Conservation (phyloP, 2,113 vertebrate species). For the Silurus asotus region DNA sequence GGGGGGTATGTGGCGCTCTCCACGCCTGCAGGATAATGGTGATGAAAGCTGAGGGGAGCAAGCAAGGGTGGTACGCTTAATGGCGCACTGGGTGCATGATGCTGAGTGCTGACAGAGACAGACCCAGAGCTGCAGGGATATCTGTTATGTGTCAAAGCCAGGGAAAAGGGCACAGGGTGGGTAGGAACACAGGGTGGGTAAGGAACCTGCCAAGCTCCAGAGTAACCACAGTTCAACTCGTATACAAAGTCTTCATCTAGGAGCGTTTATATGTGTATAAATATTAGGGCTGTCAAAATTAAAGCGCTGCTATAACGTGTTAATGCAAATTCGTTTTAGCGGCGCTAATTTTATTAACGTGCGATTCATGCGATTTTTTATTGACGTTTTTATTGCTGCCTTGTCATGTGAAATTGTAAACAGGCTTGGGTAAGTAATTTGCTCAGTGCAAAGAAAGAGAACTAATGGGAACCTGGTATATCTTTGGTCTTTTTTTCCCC, state of each 20-base stretch:
- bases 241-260: not conserved
- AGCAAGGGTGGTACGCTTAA: slow-evolving; percentile 42
- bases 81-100: slow-evolving; percentile 41
- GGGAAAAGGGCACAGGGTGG: slow-evolving; percentile 2
- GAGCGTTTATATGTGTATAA: too few relatives aligned
- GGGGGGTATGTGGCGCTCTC: slow-evolving; percentile 11
- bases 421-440: too few relatives aligned
- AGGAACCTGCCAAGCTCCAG: not conserved
- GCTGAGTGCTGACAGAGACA: slow-evolving; percentile 6
- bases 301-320: too few relatives aligned
- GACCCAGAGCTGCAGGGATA: slow-evolving; percentile 14
- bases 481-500: too few relatives aligned
- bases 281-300: too few relatives aligned
- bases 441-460: too few relatives aligned
- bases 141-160: slow-evolving; percentile 32
- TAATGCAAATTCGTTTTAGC: too few relatives aligned
- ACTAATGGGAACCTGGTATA: too few relatives aligned
- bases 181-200: not conserved
- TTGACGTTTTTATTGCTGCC: too few relatives aligned
- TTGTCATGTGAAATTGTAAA: too few relatives aligned
- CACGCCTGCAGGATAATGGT: slow-evolving; percentile 43
- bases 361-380: too few relatives aligned
- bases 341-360: too few relatives aligned
- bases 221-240: slow-evolving; percentile 2
- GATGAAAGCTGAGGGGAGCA: slow-evolving; percentile 45